Evolutionary conservation across 1,140 invertebrate genomes (phyloP).

Genomic region (Eulimnadia texana): DNA sequence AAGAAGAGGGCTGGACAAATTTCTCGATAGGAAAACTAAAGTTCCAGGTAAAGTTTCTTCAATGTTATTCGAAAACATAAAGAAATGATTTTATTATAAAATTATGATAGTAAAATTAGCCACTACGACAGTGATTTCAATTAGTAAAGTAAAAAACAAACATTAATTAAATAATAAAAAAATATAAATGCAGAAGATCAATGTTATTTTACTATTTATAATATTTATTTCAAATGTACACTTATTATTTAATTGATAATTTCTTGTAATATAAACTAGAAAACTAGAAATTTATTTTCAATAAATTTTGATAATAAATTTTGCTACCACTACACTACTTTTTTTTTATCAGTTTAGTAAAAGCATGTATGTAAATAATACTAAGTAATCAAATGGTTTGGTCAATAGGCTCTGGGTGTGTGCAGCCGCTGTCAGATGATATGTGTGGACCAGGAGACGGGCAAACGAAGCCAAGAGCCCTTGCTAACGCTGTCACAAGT

Average conservation of each 20-base stretch:
- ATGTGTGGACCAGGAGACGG: conserved; percentile 73
- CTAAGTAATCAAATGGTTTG: neutral
- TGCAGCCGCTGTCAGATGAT: conserved; percentile 89
- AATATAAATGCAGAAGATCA: neutral
- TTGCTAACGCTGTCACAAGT: conserved; percentile 59
- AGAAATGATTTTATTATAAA: neutral
- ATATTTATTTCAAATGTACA: conserved; percentile 19
- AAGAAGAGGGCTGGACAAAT: conserved; percentile 55
- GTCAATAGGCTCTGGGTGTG: conserved; percentile 47
- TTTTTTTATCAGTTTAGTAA: too few relatives aligned
- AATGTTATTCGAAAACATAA: neutral
- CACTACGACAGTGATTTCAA: too few relatives aligned
- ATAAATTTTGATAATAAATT: too few relatives aligned
- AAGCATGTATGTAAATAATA: too few relatives aligned
- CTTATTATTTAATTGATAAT: conserved; percentile 4
- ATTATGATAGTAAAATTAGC: too few relatives aligned
- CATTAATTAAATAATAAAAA: too few relatives aligned
- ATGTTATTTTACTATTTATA: neutral
- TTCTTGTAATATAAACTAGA: neutral
- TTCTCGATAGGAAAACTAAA: conserved; percentile 48
- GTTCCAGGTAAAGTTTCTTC: conserved; percentile 41
- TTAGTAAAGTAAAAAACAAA: too few relatives aligned
- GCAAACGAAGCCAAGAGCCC: conserved; percentile 63
- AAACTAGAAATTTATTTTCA: too few relatives aligned
- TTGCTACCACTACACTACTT: too few relatives aligned